Conservation (phyloP, 2,888 invertebrate species). For the Chirona hameri region DNA sequence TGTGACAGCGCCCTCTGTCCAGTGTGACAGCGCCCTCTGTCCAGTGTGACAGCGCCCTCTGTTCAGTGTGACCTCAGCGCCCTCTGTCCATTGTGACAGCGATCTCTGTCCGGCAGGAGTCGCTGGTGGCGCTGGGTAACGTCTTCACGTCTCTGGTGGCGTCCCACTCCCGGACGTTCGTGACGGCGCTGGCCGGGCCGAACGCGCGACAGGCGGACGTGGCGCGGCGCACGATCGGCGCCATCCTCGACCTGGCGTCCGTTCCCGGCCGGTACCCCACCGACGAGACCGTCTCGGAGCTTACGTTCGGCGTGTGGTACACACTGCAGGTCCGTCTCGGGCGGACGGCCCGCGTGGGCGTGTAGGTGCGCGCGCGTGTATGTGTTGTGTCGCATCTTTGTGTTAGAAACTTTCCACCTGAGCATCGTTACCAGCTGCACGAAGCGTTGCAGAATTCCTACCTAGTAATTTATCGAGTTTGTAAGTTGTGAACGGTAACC, state of each 20-base stretch:
- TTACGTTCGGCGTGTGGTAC: conserved; percentile 28
- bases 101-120: not conserved
- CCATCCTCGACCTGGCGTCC: conserved; percentile 24
- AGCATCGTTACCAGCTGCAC: too few species aligned
- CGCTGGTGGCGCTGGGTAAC: conserved; percentile 23
- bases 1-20: too few species aligned
- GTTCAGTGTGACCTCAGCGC: too few species aligned
- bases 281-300: conserved; percentile 29
- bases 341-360: not conserved
- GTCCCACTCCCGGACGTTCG: conserved; percentile 4
- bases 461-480: too few species aligned
- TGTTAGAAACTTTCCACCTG: too few species aligned
- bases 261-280: conserved; percentile 23
- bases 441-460: too few species aligned
- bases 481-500: too few species aligned
- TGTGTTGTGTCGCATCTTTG: too few species aligned
- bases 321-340: not conserved
- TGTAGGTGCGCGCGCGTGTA: too few species aligned
- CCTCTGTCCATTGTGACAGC: not conserved
- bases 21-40: too few species aligned
- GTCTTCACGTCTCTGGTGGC: conserved; percentile 27
- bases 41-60: too few species aligned
- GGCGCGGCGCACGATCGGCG: not conserved
- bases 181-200: not conserved
- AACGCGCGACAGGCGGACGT: not conserved